Evolutionary conservation across 2,888 invertebrate genomes (phyloP), one percentile per base, ranked within the genome.

Genomic region (Drosophila rubida): DNA sequence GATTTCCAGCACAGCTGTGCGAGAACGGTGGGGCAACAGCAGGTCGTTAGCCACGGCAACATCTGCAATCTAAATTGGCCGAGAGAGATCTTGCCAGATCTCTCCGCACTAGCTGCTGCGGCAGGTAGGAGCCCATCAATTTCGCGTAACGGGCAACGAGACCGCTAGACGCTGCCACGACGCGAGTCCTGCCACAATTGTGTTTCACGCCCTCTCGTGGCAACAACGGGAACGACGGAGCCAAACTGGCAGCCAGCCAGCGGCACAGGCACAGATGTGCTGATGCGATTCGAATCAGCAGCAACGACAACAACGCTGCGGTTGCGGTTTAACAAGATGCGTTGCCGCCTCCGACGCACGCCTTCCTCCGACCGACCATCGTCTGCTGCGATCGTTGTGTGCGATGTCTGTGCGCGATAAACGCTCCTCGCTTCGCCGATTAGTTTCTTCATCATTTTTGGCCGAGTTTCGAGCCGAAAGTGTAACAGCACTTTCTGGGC

Each of bases 321-420:
- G 84, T 89, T 90, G 89, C 84, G 87, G 89, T 89, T 89, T 88
- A 89, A 89, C 89, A 68, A 89, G 89, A 86, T 87, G 81, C 64
- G 85, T 79, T 75, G 72, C 86, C 89, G 89, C 89, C 89, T 88
- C 77, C 87, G 64, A 83, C 75, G 69, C 78, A 72, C 79, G 69
- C 79, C 69, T 74, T 25, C 1, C 6, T 23, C 23, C 23, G n/a
- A 23, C 5, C 72, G 74, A 30, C 55, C 57, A 50, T 6, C 53
- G 13, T 50, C 41, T 64, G 48, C 6, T 23, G 4, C 27, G 32
- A 42, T 57, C n/a, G 41, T 32, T 39, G 11, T 32, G 32, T 32
- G 27, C 50, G 80, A 80, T 80, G 72, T 68, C 72, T 75, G 73
- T n/a, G 39, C 25, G 60, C 65, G 81, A 82, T 81, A 82, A 81